Percentiles rank a stretch among this genome's conserved stretches.
phyloP scores from a whole-genome alignment of 1,140 invertebrate genomes.

The Cyphomyrmex costatus region DNA sequence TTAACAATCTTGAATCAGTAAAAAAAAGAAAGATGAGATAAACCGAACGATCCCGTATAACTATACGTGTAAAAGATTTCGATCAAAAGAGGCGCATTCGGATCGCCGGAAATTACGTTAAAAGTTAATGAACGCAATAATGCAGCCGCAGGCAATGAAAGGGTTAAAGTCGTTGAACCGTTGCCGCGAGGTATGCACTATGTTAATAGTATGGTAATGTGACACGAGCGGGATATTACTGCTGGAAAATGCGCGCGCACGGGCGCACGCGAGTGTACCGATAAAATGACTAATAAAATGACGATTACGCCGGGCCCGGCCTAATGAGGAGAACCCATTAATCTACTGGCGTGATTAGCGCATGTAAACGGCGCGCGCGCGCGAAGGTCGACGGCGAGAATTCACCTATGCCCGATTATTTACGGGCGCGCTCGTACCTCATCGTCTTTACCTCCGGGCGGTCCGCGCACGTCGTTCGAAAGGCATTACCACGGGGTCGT shows the following conservation, averaged over 20 bases:
- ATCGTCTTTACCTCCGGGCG: conserved; percentile 51
- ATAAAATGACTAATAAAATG: conserved; percentile 64
- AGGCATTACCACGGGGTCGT: conserved; percentile 34
- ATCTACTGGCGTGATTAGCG: conserved; percentile 59
- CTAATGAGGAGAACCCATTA: conserved; percentile 59
- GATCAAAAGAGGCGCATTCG: neutral
- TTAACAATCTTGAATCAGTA: neutral
- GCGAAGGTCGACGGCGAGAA: conserved; percentile 54
- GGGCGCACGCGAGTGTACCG: conserved; percentile 18
- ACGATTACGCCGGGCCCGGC: conserved; percentile 42
- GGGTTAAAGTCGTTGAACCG: conserved; percentile 51
- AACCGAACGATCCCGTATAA: neutral
- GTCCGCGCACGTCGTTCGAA: conserved; percentile 52
- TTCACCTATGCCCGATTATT: conserved; percentile 66
- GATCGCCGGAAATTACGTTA: conserved; percentile 18
- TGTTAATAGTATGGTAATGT: conserved; percentile 64
- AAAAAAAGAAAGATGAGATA: neutral
- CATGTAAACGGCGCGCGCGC: conserved; percentile 54
- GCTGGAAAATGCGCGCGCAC: conserved; percentile 48
- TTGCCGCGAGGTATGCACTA: conserved; percentile 39
- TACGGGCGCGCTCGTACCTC: conserved; percentile 46
- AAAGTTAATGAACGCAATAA: conserved; percentile 6
- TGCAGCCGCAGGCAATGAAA: neutral
- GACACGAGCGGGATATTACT: conserved; percentile 60
- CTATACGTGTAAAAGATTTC: too few relatives aligned